A percentile compares a stretch with the other conserved stretches of the same genome.
phyloP scores from a whole-genome alignment of 2,113 vertebrate species.

The Upupa epops region DNA sequence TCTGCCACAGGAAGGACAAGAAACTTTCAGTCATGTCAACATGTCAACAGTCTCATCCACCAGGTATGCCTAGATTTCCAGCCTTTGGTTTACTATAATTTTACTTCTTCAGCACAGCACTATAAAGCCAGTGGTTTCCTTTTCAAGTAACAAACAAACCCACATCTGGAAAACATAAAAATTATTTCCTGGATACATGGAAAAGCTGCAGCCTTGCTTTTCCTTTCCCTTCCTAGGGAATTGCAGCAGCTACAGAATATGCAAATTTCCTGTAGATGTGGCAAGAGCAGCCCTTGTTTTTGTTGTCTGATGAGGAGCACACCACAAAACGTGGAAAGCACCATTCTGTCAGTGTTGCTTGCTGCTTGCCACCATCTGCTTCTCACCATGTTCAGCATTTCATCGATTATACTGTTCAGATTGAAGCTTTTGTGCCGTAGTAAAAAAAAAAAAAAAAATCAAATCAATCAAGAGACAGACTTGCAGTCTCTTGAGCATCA shows the following conservation, averaged over 20 bases:
- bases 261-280: accelerated
- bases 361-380: background rate
- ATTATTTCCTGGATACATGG: background rate
- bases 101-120: background rate
- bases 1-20: background rate
- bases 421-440: background rate
- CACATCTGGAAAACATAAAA: background rate
- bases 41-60: background rate
- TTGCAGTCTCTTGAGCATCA: background rate
- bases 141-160: background rate
- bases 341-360: background rate
- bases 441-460: no score
- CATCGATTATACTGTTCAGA: background rate
- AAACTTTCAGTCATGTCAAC: background rate
- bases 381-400: background rate
- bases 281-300: background rate
- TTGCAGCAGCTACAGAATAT: background rate
- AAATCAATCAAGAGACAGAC: background rate
- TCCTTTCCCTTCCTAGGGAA: background rate
- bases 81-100: background rate
- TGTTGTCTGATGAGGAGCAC: background rate
- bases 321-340: background rate
- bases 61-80: background rate
- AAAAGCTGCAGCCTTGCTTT: background rate
- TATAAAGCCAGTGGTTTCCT: background rate